Base-by-base conservation (phyloP, 1,140 invertebrate genomes). In the Ceratosolen fusciceps region DNA sequence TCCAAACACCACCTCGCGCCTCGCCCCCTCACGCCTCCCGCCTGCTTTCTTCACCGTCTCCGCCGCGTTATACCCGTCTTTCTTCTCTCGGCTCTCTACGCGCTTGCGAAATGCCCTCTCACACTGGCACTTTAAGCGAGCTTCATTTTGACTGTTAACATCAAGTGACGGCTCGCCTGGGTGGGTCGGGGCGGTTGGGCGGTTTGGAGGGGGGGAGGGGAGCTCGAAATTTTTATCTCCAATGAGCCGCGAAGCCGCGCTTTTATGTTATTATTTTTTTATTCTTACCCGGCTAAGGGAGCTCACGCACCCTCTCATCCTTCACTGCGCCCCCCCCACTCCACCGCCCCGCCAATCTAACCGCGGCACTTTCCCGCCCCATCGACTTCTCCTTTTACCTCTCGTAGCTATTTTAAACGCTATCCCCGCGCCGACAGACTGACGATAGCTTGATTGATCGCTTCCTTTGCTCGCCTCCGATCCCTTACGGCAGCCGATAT, bases 71-170 rank as follows among this genome's bases (percentile, higher is more conserved):
- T 80, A 74, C 52, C 70, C 72, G 78, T 60, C 47, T 72, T 56
- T 8, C n/a, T n/a, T n/a, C n/a, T n/a, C n/a, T 47, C 31, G 39
- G 39, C 47, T 29, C 14, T 62, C 37, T 60, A 56, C 54, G 68
- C 56, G 65, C 29, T 37, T 49, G 77, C 31, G 65, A 79, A 78
- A 79, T 79, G 58, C 77, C 77, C 70, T 79, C 65, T 68, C 74
- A 56, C 72, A 60, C 72, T 49, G 79, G 79, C 79, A 76, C 79
- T 74, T 80, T 74, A 80, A 80, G 78, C 31, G 52, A 58, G 78
- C 37, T 72, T 80, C 78, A 74, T 80, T 80, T 80, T 60, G 71
- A 74, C 78, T 74, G 78, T 80, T 75, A 70, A 71, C 73, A 71
- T 75, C 71, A 75, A 80, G 79, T 75, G 73, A 75, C 73, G 79